phyloP scores from a whole-genome alignment of 2,888 invertebrate genomes.

The Notodonta ziczac region DNA sequence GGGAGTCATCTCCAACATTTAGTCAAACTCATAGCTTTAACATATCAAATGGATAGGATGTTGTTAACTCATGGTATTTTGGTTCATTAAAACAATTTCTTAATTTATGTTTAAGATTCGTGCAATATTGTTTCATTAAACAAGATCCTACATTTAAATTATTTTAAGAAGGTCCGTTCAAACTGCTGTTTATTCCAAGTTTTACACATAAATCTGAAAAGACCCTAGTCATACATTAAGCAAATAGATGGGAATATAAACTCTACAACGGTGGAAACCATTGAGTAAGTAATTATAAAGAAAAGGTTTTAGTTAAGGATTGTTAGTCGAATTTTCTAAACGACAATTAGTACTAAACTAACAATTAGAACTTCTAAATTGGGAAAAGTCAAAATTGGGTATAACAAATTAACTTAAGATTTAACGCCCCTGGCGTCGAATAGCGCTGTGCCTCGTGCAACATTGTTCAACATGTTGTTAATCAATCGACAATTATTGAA shows the following conservation, averaged over 20 bases:
- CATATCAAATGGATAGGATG: background rate
- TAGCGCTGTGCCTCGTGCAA: background rate
- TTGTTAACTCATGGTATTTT: background rate
- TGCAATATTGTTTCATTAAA: constrained; percentile 11
- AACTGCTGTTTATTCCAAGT: background rate
- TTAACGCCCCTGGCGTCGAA: constrained; percentile 7
- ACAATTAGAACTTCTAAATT: constrained; percentile 22
- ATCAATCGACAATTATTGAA: background rate
- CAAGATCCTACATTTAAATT: constrained; percentile 16
- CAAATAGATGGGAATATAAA: constrained; percentile 17
- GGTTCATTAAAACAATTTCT: background rate
- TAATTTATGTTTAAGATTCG: background rate
- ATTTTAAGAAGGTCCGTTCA: constrained; percentile 6
- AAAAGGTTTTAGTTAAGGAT: constrained; percentile 19
- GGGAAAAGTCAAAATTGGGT: background rate
- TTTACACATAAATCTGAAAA: background rate
- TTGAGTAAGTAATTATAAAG: constrained; percentile 10
- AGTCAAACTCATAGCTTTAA: background rate
- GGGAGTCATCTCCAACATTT: background rate
- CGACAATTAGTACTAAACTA: constrained; percentile 51
- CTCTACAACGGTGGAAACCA: constrained; percentile 13
- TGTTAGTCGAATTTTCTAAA: constrained; percentile 57
- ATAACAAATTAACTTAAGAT: constrained; percentile 12
- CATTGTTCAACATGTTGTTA: background rate
- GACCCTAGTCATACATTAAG: constrained; percentile 10